Conservation (phyloP, 1,140 invertebrate genomes). For the Chelonus insularis region DNA sequence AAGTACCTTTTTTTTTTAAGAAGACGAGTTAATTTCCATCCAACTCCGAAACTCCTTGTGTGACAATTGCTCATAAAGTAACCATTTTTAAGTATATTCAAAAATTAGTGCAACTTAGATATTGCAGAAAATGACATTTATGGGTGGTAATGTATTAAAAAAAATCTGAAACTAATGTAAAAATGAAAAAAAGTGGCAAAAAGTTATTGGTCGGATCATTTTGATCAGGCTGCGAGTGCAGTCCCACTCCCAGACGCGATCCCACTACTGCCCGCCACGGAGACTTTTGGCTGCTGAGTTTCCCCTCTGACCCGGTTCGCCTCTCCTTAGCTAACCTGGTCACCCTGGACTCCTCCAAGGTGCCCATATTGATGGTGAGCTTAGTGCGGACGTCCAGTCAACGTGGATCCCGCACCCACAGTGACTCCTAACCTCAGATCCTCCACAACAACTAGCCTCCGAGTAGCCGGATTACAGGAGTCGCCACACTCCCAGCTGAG, state of each 20-base stretch:
- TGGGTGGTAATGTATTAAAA: too few relatives aligned
- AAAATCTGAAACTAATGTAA: too few relatives aligned
- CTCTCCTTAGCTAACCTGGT: slow-evolving; percentile 93
- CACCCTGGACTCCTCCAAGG: slow-evolving; percentile 75
- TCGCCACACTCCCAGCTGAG: slow-evolving; percentile 85
- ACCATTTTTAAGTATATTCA: too few relatives aligned
- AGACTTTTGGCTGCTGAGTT: slow-evolving; percentile 96
- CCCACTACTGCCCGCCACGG: slow-evolving; percentile 96
- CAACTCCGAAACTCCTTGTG: too few relatives aligned
- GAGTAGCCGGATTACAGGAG: slow-evolving; percentile 94
- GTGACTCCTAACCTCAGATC: slow-evolving; percentile 80
- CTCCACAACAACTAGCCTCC: slow-evolving; percentile 84
- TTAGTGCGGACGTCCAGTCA: slow-evolving; percentile 85
- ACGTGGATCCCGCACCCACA: slow-evolving; percentile 69
- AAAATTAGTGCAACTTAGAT: too few relatives aligned
- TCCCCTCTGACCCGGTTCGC: slow-evolving; percentile 95
- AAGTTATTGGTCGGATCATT: slow-evolving; percentile 81
- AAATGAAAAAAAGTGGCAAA: slow-evolving; percentile 64
- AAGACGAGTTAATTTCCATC: too few relatives aligned
- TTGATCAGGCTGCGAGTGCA: slow-evolving; percentile 80
- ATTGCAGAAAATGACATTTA: too few relatives aligned
- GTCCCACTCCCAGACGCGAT: slow-evolving; percentile 93
- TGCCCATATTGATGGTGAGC: slow-evolving; percentile 91
- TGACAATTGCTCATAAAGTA: too few relatives aligned
- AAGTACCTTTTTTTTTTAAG: too few relatives aligned